Evolutionary conservation across 2,113 vertebrate genomes (phyloP).

Genomic region (Gnathonemus echidnorhynchus): DNA sequence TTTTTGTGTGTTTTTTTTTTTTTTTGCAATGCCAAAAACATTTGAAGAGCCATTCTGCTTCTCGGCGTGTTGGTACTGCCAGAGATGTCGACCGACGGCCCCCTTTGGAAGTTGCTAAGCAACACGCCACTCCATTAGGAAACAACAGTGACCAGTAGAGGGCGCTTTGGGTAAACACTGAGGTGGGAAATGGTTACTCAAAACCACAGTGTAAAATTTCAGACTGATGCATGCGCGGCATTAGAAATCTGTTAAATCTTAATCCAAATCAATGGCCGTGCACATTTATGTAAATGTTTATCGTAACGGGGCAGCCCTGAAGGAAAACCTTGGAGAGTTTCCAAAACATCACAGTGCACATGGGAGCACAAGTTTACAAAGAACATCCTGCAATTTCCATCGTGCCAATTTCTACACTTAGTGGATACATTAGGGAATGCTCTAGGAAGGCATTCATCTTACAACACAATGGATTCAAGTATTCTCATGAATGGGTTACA

Average conservation of each 20-base stretch:
- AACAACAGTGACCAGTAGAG: not conserved
- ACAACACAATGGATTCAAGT: conserved; percentile 12
- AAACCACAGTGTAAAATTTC: not conserved
- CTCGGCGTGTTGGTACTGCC: not conserved
- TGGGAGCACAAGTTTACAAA: not conserved
- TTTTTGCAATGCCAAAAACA: not conserved
- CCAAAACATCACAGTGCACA: not conserved
- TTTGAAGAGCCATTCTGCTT: not conserved
- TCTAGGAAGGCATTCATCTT: conserved; percentile 19
- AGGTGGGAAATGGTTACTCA: not conserved
- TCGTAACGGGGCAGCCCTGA: not conserved
- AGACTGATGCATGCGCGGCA: not conserved
- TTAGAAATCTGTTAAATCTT: not conserved
- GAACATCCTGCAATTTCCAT: conserved; percentile 11
- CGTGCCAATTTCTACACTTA: conserved; percentile 11
- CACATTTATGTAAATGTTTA: not conserved
- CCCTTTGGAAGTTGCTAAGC: conserved; percentile 11
- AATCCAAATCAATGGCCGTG: not conserved
- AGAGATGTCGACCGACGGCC: not conserved
- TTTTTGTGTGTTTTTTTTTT: not conserved
- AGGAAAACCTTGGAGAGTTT: not conserved
- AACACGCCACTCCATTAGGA: not conserved
- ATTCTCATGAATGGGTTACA: conserved; percentile 3
- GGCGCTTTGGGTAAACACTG: not conserved
- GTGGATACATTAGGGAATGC: not conserved